Base-by-base conservation (phyloP, 2,797 vertebrate species). In the Gorsachius magnificus region DNA sequence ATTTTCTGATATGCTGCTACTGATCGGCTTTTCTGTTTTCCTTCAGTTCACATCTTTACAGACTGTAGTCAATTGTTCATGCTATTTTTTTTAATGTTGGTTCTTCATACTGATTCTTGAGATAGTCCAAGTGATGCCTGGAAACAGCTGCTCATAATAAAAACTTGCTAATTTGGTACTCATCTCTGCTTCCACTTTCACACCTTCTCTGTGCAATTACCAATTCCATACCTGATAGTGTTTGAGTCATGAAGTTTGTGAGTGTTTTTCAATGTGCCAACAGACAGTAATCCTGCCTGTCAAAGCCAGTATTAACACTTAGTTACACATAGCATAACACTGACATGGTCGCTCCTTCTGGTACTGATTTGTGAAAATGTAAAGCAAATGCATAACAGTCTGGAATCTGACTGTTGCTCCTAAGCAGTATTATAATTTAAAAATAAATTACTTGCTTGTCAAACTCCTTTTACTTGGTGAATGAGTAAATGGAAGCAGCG, bases 91-190 rank as follows among this genome's bases (percentile, higher is more conserved):
- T 65, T 19, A 8, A 24, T 54, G 29, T 56, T 78, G 36, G 29
- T 69, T 82, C 36, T 89, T 89, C 11, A 10, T 58, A 10, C 14
- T 35, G n/a, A 51, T 89, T 87, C n/a, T 83, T 89, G 33, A 71
- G 38, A n/a, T 56, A 41, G 48, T 80, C 66, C 58, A 61, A 87
- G 54, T 66, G 84, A 41, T 51, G 83, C 54, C 22, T 94, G 77
- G 66, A 89, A 90, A 94, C 87, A 78, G 48, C 41, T 95, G 78
- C 92, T 96, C 81, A 86, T 95, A 93, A 96, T 89, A 94, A 89
- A 82, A 93, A 29, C 20, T 46, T 92, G 65, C 75, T 87, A 91
- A 91, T 85, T 94, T 71, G 54, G 46, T 77, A 41, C 33, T 83
- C 13, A 2, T 63, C 53, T 72, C 92, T 89, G 64, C 78, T 68